These are phyloP conservation scores for Scopus umbretta DNA, from an alignment of 2,113 vertebrate genomes.

Conservation along the genomic window DNA sequence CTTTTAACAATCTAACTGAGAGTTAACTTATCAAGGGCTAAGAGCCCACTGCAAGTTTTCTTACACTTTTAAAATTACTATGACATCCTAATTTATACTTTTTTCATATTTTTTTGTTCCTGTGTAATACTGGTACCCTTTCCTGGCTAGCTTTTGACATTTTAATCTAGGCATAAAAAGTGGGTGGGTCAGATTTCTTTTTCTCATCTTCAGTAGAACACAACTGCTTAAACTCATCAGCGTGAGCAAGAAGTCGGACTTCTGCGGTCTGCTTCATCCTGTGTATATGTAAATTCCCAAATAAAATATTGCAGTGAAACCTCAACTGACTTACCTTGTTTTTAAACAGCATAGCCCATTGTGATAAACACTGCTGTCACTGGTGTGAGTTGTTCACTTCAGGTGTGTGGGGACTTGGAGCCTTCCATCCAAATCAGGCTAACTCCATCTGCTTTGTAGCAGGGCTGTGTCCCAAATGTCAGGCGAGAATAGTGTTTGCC, in stretches of 20 bases:
- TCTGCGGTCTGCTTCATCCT: slow-evolving; percentile 63
- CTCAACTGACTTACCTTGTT: neutral
- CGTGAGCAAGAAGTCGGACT: slow-evolving; percentile 32
- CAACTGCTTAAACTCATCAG: slow-evolving; percentile 49
- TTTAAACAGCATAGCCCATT: neutral
- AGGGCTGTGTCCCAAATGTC: neutral
- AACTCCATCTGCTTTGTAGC: neutral
- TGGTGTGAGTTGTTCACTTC: neutral
- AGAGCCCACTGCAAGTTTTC: slow-evolving; percentile 50
- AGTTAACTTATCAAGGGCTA: slow-evolving; percentile 55
- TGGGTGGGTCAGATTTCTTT: slow-evolving; percentile 12
- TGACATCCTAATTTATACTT: slow-evolving; percentile 48
- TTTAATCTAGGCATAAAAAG: neutral
- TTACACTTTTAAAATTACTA: slow-evolving; percentile 45
- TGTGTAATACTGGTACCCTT: neutral
- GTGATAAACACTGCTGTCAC: neutral
- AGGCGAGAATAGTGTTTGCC: neutral
- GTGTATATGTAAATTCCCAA: slow-evolving; percentile 78
- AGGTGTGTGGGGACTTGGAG: neutral
- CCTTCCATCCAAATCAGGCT: neutral
- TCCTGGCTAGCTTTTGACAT: slow-evolving; percentile 8
- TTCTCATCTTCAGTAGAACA: slow-evolving; percentile 47
- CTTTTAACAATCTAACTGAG: slow-evolving; percentile 53
- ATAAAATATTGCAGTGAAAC: slow-evolving; percentile 76
- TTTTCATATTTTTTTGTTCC: neutral